Evolutionary conservation across 2,797 vertebrate species (phyloP).

Genomic region (Megalops cyprinoides): DNA sequence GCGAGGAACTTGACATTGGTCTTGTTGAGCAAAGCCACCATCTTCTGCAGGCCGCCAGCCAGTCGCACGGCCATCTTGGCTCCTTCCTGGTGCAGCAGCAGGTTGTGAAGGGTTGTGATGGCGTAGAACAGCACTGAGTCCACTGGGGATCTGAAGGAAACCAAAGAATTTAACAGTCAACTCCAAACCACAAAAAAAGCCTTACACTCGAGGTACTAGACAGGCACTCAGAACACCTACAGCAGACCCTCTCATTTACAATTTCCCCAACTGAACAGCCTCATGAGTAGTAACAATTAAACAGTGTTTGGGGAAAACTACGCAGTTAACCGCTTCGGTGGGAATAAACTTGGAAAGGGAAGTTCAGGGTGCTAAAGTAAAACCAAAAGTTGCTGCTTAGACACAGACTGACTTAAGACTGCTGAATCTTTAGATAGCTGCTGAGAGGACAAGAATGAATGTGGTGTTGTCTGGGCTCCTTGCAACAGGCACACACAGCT

Average conservation of each 20-base stretch:
- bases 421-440: too few species aligned
- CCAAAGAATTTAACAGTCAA: background rate
- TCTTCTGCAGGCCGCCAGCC: conserved; percentile 96
- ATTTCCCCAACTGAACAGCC: too few species aligned
- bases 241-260: too few species aligned
- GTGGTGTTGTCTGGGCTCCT: conserved; percentile 92
- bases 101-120: conserved; percentile 98
- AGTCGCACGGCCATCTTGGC: conserved; percentile 98
- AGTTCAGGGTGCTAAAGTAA: too few species aligned
- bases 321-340: background rate
- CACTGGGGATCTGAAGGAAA: conserved; percentile 85
- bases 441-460: too few species aligned
- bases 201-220: too few species aligned
- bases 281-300: too few species aligned
- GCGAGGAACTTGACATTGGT: conserved; percentile 98
- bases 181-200: background rate
- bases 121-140: conserved; percentile 98
- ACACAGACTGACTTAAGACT: too few species aligned
- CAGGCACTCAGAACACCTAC: too few species aligned
- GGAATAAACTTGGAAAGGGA: too few species aligned
- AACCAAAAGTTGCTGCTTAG: too few species aligned
- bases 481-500: too few species aligned
- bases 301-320: background rate
- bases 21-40: conserved; percentile 97
- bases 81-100: conserved; percentile 96